Evolutionary conservation across 2,113 vertebrate genomes (phyloP), one percentile per base, ranked within the genome.

Genomic region (Xenopus laevis): DNA sequence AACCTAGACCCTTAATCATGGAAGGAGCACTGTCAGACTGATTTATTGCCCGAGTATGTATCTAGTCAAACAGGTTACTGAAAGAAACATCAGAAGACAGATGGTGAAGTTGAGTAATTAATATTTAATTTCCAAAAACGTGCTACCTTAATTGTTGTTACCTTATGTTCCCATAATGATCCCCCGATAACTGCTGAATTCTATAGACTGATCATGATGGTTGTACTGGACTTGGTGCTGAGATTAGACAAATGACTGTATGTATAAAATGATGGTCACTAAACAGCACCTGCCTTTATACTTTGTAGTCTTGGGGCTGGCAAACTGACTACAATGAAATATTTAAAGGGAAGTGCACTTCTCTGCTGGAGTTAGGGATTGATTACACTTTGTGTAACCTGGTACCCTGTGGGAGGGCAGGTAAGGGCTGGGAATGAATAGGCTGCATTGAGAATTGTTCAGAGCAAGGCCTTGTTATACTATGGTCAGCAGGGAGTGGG

Each of bases 401-500:
- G 84, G 92, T 75, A 87, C 23, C 75, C 18, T 1, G 71, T 0
- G 2, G 71, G 71, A 71, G 11, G 55, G 75, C 60, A 13, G 78
- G 83, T 85, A 77, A 83, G 89, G 60, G 74, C 78, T 50, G 74
- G 64, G 87, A 87, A 85, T 84, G 82, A 77, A 63, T 82, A 82
- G 40, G 21, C 79, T 21, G 50, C 78, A 21, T 68, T 73, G 60
- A 18, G 55, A 70, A 76, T 72, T 0, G 79, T 2, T 33, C 80
- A 74, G 27, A 0, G 79, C 71, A 40, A 83, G 71, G 81, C 65
- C 79, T 68, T 81, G 76, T 81, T 84, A 11, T 87, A 81, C 85
- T 79, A 95, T 95, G 94, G 88, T 96, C 85, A 92, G 92, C 91
- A 89, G 92, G 84, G 95, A 95, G 87, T 97, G 95, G 93, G 81